Conservation (phyloP, 2,888 invertebrate species). For the Trichopria drosophilae region DNA sequence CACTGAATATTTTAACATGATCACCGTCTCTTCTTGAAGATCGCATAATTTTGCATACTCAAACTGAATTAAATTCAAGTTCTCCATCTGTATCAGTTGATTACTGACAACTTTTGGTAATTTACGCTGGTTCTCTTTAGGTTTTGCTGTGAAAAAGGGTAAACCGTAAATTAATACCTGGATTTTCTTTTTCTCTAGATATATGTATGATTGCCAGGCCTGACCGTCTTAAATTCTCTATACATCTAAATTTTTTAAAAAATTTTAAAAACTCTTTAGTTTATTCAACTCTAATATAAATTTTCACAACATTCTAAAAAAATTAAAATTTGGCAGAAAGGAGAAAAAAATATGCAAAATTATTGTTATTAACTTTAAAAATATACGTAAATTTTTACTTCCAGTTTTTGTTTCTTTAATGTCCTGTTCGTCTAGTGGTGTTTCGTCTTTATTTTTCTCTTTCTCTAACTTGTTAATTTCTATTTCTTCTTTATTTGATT, state of each 20-base stretch:
- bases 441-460: background rate
- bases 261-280: background rate
- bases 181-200: background rate
- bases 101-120: background rate
- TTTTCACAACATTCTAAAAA: background rate
- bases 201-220: conserved; percentile 1
- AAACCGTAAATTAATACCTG: conserved; percentile 14
- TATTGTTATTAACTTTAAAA: background rate
- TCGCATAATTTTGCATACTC: too few relatives aligned
- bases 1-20: too few relatives aligned
- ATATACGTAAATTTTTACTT: background rate
- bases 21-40: too few relatives aligned
- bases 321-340: background rate
- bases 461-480: background rate
- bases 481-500: background rate
- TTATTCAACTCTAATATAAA: background rate
- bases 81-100: background rate
- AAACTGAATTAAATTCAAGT: background rate
- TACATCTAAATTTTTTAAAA: conserved; percentile 1
- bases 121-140: background rate
- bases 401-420: background rate
- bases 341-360: background rate
- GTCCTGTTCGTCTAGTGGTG: background rate
- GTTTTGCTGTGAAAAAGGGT: conserved; percentile 7
- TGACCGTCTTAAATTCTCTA: conserved; percentile 4